Conservation (phyloP, 2,888 invertebrate species). For the Hypercompe scribonia region DNA sequence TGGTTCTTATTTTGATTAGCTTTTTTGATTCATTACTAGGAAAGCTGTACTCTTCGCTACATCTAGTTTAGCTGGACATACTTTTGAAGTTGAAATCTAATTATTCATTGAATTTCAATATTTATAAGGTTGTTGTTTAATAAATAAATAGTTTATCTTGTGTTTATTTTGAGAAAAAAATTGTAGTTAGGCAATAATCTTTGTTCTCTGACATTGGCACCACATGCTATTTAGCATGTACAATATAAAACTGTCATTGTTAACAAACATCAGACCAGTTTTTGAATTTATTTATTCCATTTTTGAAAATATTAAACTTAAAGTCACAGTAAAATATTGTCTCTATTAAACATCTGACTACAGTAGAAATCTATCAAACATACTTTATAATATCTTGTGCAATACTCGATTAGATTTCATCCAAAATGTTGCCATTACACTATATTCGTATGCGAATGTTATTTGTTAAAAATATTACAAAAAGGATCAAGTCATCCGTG, state of each 20-base stretch:
- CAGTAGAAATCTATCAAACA: background rate
- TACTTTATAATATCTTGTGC: background rate
- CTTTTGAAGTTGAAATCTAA: background rate
- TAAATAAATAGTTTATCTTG: too few species aligned
- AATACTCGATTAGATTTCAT: constrained; percentile 8
- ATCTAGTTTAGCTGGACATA: background rate
- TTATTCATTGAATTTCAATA: background rate
- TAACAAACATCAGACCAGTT: too few species aligned
- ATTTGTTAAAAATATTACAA: constrained; percentile 68
- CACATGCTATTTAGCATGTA: background rate
- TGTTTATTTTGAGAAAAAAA: too few species aligned
- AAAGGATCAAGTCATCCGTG: constrained; percentile 77
- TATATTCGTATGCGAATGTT: constrained; percentile 42
- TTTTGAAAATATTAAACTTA: background rate
- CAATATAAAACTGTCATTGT: background rate
- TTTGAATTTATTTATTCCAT: background rate
- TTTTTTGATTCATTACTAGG: background rate
- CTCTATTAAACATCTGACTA: background rate
- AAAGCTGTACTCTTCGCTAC: background rate
- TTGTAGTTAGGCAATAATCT: background rate
- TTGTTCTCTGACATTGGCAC: background rate
- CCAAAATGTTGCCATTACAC: constrained; percentile 23
- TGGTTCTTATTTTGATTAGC: background rate
- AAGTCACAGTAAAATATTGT: background rate
- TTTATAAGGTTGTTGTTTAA: too few species aligned